Evolutionary conservation across 2,113 vertebrate genomes (phyloP).

Genomic region (Cheilinus undulatus): DNA sequence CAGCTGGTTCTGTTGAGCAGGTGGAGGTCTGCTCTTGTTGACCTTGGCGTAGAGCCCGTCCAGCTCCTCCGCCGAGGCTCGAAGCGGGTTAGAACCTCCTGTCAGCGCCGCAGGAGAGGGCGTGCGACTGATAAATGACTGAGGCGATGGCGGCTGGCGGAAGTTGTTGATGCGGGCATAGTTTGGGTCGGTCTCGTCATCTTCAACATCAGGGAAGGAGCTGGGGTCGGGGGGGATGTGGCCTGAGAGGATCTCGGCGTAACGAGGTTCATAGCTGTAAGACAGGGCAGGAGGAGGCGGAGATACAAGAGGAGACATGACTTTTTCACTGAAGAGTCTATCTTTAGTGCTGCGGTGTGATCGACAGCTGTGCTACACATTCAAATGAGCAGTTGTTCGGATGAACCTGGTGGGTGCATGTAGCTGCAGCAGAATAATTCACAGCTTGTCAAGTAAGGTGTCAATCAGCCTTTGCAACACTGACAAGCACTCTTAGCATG

Average conservation of each 20-base stretch:
- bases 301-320: too few relatives aligned
- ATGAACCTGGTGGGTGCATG: background rate
- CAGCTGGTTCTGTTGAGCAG: conserved; percentile 48
- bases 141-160: conserved; percentile 82
- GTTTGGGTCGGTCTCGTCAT: conserved; percentile 93
- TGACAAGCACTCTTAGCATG: background rate
- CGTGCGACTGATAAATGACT: conserved; percentile 69
- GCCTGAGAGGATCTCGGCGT: conserved; percentile 83
- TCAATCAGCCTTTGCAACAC: conserved; percentile 3
- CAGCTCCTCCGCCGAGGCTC: conserved; percentile 84
- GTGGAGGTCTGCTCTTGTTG: conserved; percentile 88
- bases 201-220: conserved; percentile 85
- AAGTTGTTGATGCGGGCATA: conserved; percentile 93
- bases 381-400: background rate
- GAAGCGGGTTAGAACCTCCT: conserved; percentile 52
- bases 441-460: conserved; percentile 16
- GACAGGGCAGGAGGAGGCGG: background rate
- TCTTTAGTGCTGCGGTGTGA: background rate
- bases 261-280: conserved; percentile 85
- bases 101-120: conserved; percentile 75
- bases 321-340: too few relatives aligned
- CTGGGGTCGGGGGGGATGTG: conserved; percentile 69
- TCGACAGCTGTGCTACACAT: background rate
- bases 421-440: background rate
- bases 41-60: conserved; percentile 94